Conservation (phyloP, 2,797 vertebrate species). For the Phoxinus dragarum region DNA sequence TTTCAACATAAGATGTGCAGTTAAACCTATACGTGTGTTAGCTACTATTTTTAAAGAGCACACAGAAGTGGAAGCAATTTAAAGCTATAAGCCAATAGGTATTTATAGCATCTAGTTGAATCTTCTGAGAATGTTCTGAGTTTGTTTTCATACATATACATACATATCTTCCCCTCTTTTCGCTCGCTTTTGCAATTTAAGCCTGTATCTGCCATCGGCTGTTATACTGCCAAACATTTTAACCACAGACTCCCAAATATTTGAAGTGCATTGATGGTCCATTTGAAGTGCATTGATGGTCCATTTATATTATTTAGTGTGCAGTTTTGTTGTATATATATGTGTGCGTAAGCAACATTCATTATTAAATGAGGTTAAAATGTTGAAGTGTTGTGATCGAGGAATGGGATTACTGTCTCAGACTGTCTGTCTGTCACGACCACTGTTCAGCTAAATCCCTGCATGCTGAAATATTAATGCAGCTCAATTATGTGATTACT, state of each 20-base stretch:
- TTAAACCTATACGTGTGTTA: neutral
- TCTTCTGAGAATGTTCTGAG: slow-evolving; percentile 5
- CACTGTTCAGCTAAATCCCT: slow-evolving; percentile 60
- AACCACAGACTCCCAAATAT: slow-evolving; percentile 6
- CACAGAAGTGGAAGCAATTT: neutral
- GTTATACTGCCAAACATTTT: neutral
- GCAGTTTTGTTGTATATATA: neutral
- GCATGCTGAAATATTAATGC: slow-evolving; percentile 72
- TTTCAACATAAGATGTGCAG: neutral
- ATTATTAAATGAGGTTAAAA: slow-evolving; percentile 38
- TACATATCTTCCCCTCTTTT: slow-evolving; percentile 5
- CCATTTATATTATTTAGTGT: slow-evolving; percentile 5
- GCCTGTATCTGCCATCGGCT: neutral
- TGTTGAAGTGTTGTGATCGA: slow-evolving; percentile 35
- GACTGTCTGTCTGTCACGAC: slow-evolving; percentile 59
- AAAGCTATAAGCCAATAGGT: neutral
- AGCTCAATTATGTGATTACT: slow-evolving; percentile 75
- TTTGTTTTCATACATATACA: slow-evolving; percentile 1
- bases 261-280: slow-evolving; percentile 4
- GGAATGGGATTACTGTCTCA: slow-evolving; percentile 45
- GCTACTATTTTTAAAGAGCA: slow-evolving; percentile 29
- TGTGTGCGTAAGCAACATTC: neutral
- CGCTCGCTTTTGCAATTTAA: neutral
- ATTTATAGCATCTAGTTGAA: slow-evolving; percentile 5
- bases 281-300: slow-evolving; percentile 12